Base-by-base conservation (phyloP, 1,140 invertebrate species). In the Drosophila tropicalis region DNA sequence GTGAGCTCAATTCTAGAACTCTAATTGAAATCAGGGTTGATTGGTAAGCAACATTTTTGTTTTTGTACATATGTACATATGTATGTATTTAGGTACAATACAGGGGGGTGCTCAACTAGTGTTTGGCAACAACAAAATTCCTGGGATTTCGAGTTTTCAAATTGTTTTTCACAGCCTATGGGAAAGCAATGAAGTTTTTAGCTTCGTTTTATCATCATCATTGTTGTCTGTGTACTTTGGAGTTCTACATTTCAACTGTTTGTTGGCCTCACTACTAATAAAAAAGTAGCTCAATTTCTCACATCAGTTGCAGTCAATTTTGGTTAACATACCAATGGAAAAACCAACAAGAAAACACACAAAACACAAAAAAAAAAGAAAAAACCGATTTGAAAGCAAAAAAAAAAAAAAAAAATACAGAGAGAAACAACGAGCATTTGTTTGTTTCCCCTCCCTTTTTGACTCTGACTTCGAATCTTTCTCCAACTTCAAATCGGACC, bases 301-400 rank as follows among this genome's bases (percentile, higher is more conserved):
- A 65, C 62, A 78, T 62, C 67, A 70, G 63, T 66, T 72, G 62
- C 70, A 77, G 47, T 78, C 62, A 39, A 86, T 85, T 86, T 78
- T 55, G 77, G 58, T 81, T 70, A 72, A 61, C 77, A 69, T 74
- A 62, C 54, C 72, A 39, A 13, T 36, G 29, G 39, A 71, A 60
- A 58, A 70, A 54, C 39, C n/a, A 32, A 29, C 10, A 57, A 65
- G 2, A 25, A n/a, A 47, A 9, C n/a, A 56, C n/a, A 39, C 15
- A 22, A 22, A 22, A 44, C 4, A 47, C 6, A 17, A 41, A 41
- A 41, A 41, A 22, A 39, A 62, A 66, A 58, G 12, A 51, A 36
- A 62, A 47, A 81, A 85, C 29, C 72, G 61, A 64, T 77, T 83
- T 56, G 32, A 54, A 63, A 72, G 36, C 29, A 9, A 5, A 36